Evolutionary conservation across 2,888 invertebrate species (phyloP), one percentile per base, ranked within the genome.

Genomic region (Zootermopsis nevadensis): DNA sequence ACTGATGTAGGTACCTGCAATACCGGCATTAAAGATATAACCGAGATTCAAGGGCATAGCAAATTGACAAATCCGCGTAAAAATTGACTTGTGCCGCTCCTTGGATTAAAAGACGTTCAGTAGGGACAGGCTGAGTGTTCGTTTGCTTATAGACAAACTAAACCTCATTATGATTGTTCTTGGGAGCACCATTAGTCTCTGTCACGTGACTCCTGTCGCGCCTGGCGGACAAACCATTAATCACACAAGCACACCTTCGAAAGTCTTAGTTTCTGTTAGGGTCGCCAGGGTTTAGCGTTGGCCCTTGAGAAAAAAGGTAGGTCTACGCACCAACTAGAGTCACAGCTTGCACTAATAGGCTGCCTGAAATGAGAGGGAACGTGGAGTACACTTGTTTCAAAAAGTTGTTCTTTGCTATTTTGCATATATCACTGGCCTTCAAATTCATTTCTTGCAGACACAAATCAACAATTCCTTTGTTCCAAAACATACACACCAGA

Each of bases 221-320:
- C 76, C 82, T 82, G 55, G 82, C 82, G 82, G 76, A 79, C 79
- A 55, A 79, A 60, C 38, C 79, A 79, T 79, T 79, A 79, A 79
- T 79, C 79, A 79, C 79, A 79, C 60, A 79, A 74, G 74, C 74
- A 74, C 74, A 74, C 74, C 74, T 74, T 74, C 27, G n/a, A 74
- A 74, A 74, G 38, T 38, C 38, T 8, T n/a, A n/a, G 60, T 60
- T 60, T 60, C 60, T n/a, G n/a, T 15, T 60, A n/a, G 27, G 60
- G 60, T 60, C 60, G n/a, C n/a, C 60, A 27, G 60, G 27, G 60
- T 27, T 48, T 48, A 15, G 48, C 1, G 48, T 48, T 19, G 19
- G 19, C 48, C 19, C 12, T 48, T 10, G 19, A 48, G 48, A 48
- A 15, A 1, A 48, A 3, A 12, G 15, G 48, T 48, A n/a, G n/a